These are phyloP conservation scores for Rhagonycha fulva DNA, from an alignment of 2,888 invertebrate species.

Conservation along the genomic window DNA sequence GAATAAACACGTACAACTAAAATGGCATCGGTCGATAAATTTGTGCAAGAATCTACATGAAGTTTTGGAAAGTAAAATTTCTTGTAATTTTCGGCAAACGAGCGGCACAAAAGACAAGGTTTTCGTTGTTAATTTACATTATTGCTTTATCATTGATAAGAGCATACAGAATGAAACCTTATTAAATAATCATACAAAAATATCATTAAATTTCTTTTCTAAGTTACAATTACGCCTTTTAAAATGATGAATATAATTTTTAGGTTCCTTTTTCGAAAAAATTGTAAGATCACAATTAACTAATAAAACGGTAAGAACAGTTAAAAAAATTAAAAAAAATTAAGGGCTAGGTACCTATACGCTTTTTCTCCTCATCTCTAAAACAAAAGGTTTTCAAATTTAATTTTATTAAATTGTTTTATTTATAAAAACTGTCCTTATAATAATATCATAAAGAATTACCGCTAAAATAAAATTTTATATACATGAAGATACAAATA, in stretches of 20 bases:
- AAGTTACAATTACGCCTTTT: not conserved
- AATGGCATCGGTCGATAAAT: slow-evolving; percentile 23
- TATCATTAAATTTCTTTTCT: not conserved
- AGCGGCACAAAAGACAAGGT: not conserved
- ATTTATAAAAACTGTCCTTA: not conserved
- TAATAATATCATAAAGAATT: not conserved
- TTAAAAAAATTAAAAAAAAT: not conserved
- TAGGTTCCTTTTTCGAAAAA: not conserved
- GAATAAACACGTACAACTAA: slow-evolving; percentile 21
- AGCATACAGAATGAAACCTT: slow-evolving; percentile 5
- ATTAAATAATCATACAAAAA: not conserved
- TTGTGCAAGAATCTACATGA: not conserved
- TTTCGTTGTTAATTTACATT: slow-evolving; percentile 8
- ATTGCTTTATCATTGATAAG: slow-evolving; percentile 5
- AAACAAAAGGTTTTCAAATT: not conserved
- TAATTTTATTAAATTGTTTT: not conserved
- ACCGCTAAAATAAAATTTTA: not conserved
- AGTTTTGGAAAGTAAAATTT: not conserved
- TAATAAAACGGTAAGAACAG: not conserved
- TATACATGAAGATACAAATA: not conserved
- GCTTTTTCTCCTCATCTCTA: not conserved
- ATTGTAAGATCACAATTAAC: not conserved
- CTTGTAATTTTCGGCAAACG: not conserved
- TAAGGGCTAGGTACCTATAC: not conserved
- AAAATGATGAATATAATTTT: not conserved